Evolutionary conservation across 2,888 invertebrate genomes (phyloP).

Genomic region (Pyrgus malvae): DNA sequence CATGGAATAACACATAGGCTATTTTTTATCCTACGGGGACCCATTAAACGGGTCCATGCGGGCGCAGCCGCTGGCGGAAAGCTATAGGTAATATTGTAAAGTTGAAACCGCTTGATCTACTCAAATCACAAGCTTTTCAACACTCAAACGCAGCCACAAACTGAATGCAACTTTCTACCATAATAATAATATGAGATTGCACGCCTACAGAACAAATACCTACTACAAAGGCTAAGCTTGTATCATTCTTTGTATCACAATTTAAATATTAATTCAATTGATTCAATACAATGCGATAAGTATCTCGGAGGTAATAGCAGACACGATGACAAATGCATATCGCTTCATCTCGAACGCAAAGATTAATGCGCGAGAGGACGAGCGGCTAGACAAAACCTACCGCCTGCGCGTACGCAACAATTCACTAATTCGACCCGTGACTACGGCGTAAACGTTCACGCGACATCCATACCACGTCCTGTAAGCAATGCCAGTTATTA

Average conservation of each 20-base stretch:
- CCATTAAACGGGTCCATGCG: too few species aligned
- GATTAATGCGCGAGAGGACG: conserved; percentile 75
- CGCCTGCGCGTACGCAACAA: conserved; percentile 67
- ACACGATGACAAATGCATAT: conserved; percentile 79
- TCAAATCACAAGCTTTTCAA: too few species aligned
- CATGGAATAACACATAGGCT: too few species aligned
- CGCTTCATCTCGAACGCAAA: conserved; percentile 72
- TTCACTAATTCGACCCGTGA: conserved; percentile 66
- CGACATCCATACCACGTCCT: conserved; percentile 64
- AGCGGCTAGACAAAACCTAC: conserved; percentile 73
- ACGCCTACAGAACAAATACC: not conserved
- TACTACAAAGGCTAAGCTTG: conserved; percentile 8
- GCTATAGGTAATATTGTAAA: too few species aligned
- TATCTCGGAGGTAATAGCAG: conserved; percentile 72
- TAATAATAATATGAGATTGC: not conserved
- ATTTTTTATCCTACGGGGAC: too few species aligned
- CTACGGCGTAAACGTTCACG: conserved; percentile 60
- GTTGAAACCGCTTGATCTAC: too few species aligned
- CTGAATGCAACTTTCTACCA: not conserved
- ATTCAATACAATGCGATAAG: conserved; percentile 71
- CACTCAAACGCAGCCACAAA: too few species aligned
- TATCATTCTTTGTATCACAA: conserved; percentile 24
- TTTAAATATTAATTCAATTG: conserved; percentile 70
- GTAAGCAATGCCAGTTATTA: conserved; percentile 76
- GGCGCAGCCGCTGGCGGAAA: too few species aligned